phyloP scores from a whole-genome alignment of 2,888 invertebrate genomes.

The Patella ulyssiponensis region DNA sequence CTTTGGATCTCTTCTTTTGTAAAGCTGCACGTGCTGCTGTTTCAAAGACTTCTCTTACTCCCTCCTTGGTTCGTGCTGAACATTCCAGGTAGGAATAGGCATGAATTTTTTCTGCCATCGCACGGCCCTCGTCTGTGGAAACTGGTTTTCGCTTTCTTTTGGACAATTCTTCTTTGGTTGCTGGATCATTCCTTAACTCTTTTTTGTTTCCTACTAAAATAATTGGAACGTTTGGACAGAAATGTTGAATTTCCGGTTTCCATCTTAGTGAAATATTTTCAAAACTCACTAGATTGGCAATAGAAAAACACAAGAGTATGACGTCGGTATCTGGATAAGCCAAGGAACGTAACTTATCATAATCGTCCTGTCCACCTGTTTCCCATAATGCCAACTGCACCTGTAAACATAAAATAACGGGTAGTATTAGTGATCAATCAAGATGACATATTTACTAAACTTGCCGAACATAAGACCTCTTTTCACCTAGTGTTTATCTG shows the following conservation, averaged over 20 bases:
- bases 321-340: constrained; percentile 99
- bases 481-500: too few relatives aligned
- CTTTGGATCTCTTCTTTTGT: constrained; percentile 79
- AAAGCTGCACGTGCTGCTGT: constrained; percentile 98
- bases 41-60: constrained; percentile 98
- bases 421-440: too few relatives aligned
- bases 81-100: constrained; percentile 99
- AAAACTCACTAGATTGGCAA: constrained; percentile 98
- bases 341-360: constrained; percentile 93
- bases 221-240: constrained; percentile 99
- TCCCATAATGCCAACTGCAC: constrained; percentile 82
- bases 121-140: constrained; percentile 94
- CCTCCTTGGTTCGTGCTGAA: constrained; percentile 99
- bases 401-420: constrained; percentile 48
- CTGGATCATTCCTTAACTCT: constrained; percentile 75
- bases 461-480: too few relatives aligned
- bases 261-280: constrained; percentile 99
- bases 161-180: constrained; percentile 78
- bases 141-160: constrained; percentile 99
- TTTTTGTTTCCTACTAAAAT: constrained; percentile 97
- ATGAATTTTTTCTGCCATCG: constrained; percentile 98
- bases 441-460: too few relatives aligned
- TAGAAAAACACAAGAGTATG: constrained; percentile 99
- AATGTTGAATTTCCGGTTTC: constrained; percentile 95
- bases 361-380: constrained; percentile 98